Evolutionary conservation across 2,797 vertebrate genomes (phyloP).

Genomic region (Podargus strigoides): DNA sequence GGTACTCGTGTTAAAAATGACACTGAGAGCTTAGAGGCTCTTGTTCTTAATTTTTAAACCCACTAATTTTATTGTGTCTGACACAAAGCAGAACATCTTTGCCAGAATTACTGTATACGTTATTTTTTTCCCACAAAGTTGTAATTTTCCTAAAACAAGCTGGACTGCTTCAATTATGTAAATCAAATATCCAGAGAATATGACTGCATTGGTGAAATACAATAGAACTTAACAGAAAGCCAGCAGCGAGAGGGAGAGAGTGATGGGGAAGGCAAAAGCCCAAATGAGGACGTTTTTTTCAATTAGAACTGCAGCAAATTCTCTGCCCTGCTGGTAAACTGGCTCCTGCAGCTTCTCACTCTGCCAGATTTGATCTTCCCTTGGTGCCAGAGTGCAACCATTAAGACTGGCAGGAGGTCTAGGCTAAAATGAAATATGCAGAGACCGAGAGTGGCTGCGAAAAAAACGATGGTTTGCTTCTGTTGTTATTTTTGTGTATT

Average conservation of each 20-base stretch:
- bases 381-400: not conserved
- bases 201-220: constrained; percentile 53
- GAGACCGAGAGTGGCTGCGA: not conserved
- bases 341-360: not conserved
- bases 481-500: not conserved
- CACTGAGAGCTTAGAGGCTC: constrained; percentile 53
- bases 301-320: constrained; percentile 35
- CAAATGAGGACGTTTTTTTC: constrained; percentile 52
- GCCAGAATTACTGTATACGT: constrained; percentile 72
- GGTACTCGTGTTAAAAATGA: constrained; percentile 65
- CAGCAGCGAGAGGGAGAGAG: not conserved
- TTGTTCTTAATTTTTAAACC: constrained; percentile 75
- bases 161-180: constrained; percentile 74
- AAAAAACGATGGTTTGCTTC: not conserved
- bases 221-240: constrained; percentile 59
- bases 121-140: constrained; percentile 69
- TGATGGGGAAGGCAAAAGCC: constrained; percentile 23
- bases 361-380: constrained; percentile 20
- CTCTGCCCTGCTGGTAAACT: constrained; percentile 27
- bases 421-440: not conserved
- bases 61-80: constrained; percentile 71
- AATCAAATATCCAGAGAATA: constrained; percentile 72
- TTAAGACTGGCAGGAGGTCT: not conserved
- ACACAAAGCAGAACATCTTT: constrained; percentile 74
- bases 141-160: constrained; percentile 78